Conservation (phyloP, 1,140 invertebrate genomes). For the Caenorhabditis tropicalis region DNA sequence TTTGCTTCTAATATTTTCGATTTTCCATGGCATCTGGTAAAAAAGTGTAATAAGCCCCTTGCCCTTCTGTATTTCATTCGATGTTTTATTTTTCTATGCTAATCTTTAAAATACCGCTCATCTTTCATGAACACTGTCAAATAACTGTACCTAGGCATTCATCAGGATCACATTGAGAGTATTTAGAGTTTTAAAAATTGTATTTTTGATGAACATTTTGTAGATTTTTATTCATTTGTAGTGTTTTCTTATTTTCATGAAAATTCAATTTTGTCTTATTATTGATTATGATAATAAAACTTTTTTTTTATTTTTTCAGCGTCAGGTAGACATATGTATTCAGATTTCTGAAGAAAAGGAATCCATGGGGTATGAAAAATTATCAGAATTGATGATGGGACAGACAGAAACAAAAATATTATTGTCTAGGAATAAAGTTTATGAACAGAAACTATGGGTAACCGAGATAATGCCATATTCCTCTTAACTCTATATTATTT, state of each 20-base stretch:
- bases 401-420: too few relatives aligned
- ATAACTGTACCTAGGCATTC: neutral
- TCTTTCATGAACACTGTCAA: conserved; percentile 30
- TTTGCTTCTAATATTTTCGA: neutral
- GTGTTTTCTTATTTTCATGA: neutral
- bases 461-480: too few relatives aligned
- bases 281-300: neutral
- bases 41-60: neutral
- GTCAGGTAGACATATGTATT: too few relatives aligned
- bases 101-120: conserved; percentile 21
- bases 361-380: too few relatives aligned
- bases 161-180: neutral
- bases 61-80: neutral
- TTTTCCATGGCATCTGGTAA: neutral
- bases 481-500: too few relatives aligned
- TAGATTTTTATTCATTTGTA: neutral
- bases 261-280: neutral
- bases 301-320: too few relatives aligned
- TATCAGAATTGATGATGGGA: too few relatives aligned
- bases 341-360: too few relatives aligned
- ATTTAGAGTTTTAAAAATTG: neutral
- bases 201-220: neutral
- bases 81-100: neutral
- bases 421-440: too few relatives aligned
- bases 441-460: too few relatives aligned